A percentile compares a stretch with the other conserved stretches of the same genome.
Conservation (phyloP, 2,113 vertebrate genomes). For the Guaruba guarouba region DNA sequence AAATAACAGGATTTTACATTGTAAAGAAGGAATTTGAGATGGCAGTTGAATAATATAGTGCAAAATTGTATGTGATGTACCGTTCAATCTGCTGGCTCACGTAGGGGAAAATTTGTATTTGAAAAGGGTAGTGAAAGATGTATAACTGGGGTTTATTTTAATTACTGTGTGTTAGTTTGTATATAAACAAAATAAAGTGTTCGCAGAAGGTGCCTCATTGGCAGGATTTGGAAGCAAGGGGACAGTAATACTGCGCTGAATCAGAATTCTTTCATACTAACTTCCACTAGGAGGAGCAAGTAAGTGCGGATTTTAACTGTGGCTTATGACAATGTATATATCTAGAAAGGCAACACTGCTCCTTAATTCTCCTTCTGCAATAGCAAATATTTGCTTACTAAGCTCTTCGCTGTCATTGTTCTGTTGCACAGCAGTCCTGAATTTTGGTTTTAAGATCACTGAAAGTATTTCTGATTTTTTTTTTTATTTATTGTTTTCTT, state of each 20-base stretch:
- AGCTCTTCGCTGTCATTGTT: neutral
- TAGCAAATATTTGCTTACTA: neutral
- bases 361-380: neutral
- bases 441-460: neutral
- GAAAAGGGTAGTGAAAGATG: neutral
- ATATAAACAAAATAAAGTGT: neutral
- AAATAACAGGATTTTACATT: neutral
- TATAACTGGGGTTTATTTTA: neutral
- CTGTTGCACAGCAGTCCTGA: neutral
- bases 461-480: neutral
- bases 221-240: neutral
- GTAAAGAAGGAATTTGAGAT: neutral
- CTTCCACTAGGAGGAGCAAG: conserved; percentile 72
- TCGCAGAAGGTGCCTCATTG: neutral
- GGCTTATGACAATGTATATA: neutral
- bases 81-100: neutral
- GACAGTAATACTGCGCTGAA: neutral
- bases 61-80: neutral
- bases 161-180: neutral
- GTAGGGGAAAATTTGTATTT: neutral
- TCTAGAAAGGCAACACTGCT: neutral
- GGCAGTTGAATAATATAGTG: neutral
- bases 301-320: neutral
- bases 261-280: neutral
- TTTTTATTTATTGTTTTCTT: neutral